Percentiles rank a stretch among this genome's conserved stretches.
Conservation (phyloP, 2,797 vertebrate genomes). For the Xiphophorus birchmanni region DNA sequence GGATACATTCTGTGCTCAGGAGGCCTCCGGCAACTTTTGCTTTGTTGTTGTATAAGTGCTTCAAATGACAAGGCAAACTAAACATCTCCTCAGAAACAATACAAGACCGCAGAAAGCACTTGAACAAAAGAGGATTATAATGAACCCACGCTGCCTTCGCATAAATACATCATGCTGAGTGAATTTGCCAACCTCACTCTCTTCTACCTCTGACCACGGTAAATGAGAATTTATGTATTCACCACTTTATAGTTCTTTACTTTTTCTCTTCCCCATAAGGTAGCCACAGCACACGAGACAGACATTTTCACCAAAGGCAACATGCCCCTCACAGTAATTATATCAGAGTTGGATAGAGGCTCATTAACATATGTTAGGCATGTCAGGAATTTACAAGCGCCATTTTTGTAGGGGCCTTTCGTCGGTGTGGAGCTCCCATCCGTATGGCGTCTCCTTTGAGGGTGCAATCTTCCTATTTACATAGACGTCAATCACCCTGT, state of each 20-base stretch:
- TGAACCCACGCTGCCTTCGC: constrained; percentile 64
- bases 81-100: constrained; percentile 72
- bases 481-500: constrained; percentile 75
- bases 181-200: constrained; percentile 76
- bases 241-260: constrained; percentile 79
- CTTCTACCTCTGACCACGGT: constrained; percentile 67
- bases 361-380: constrained; percentile 83
- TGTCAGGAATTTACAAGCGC: constrained; percentile 78
- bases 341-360: constrained; percentile 77
- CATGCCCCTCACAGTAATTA: constrained; percentile 80
- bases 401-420: constrained; percentile 70
- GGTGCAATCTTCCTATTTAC: constrained; percentile 74
- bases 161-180: constrained; percentile 78
- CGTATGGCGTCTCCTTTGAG: constrained; percentile 74
- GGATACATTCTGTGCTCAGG: constrained; percentile 30
- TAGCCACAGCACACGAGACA: constrained; percentile 58
- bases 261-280: constrained; percentile 67
- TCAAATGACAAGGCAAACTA: constrained; percentile 70
- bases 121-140: constrained; percentile 75
- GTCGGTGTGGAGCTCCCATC: constrained; percentile 64
- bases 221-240: constrained; percentile 80
- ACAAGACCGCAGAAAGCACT: constrained; percentile 53
- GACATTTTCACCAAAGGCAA: constrained; percentile 78
- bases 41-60: constrained; percentile 46
- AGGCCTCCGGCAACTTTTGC: constrained; percentile 43